phyloP scores from a whole-genome alignment of 2,888 invertebrate genomes.

The Megamerina dolium region DNA sequence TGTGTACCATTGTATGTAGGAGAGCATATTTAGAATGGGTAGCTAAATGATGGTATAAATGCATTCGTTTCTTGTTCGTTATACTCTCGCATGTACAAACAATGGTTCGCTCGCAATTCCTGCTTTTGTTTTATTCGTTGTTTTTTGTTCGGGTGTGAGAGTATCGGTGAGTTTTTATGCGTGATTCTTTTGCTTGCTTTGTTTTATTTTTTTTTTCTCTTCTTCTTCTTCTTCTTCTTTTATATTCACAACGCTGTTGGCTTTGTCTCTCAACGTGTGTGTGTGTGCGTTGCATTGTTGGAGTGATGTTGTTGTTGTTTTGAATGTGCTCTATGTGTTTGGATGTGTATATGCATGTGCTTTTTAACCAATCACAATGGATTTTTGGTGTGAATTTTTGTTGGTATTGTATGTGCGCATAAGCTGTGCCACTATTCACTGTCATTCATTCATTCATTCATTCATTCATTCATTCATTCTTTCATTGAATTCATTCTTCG shows the following conservation, averaged over 20 bases:
- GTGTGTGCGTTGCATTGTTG: constrained; percentile 2
- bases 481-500: no score
- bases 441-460: constrained; percentile 9
- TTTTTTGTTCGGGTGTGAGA: constrained; percentile 19
- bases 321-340: constrained; percentile 15
- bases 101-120: no score
- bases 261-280: not conserved
- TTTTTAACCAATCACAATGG: constrained; percentile 48
- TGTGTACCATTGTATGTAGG: no score
- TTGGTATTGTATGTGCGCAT: constrained; percentile 36
- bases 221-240: constrained; percentile 4
- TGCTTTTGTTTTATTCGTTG: constrained; percentile 34
- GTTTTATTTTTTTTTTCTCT: constrained; percentile 7
- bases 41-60: no score
- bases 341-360: constrained; percentile 23
- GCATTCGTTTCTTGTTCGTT: no score
- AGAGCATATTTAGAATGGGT: no score
- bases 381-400: constrained; percentile 44
- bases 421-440: constrained; percentile 24
- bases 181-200: not conserved
- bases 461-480: no score
- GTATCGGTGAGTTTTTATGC: constrained; percentile 8
- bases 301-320: constrained; percentile 20
- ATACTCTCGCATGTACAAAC: no score
- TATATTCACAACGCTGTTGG: constrained; percentile 6